phyloP scores from a whole-genome alignment of 2,888 invertebrate genomes.

The Nephrotoma guestfalica region DNA sequence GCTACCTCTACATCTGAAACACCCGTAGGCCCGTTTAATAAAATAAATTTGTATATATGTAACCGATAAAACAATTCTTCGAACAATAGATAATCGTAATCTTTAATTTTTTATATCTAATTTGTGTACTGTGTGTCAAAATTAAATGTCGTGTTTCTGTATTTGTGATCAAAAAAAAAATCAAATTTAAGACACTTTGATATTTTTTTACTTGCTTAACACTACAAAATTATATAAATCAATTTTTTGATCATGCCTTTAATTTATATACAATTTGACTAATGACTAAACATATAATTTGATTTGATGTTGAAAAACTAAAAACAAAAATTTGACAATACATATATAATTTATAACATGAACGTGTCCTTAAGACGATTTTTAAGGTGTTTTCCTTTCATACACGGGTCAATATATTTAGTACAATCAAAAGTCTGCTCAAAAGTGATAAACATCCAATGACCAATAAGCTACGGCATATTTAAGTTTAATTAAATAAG shows the following conservation, averaged over 20 bases:
- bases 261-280: neutral
- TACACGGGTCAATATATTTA: too few species aligned
- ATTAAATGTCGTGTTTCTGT: neutral
- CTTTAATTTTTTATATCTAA: neutral
- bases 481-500: too few species aligned
- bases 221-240: neutral
- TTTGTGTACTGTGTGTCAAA: too few species aligned
- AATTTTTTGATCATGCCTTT: neutral
- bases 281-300: neutral
- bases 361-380: neutral
- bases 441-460: too few species aligned
- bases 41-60: neutral
- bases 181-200: neutral
- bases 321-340: neutral
- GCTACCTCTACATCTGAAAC: neutral
- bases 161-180: neutral
- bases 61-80: neutral
- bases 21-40: neutral
- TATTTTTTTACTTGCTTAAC: neutral
- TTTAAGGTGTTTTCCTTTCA: too few species aligned
- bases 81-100: neutral
- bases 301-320: neutral
- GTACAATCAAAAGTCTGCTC: too few species aligned
- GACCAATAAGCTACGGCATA: too few species aligned
- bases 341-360: neutral